These are phyloP conservation scores for Bimastos eiseni DNA, from an alignment of 2,888 invertebrate genomes.

Conservation along the genomic window DNA sequence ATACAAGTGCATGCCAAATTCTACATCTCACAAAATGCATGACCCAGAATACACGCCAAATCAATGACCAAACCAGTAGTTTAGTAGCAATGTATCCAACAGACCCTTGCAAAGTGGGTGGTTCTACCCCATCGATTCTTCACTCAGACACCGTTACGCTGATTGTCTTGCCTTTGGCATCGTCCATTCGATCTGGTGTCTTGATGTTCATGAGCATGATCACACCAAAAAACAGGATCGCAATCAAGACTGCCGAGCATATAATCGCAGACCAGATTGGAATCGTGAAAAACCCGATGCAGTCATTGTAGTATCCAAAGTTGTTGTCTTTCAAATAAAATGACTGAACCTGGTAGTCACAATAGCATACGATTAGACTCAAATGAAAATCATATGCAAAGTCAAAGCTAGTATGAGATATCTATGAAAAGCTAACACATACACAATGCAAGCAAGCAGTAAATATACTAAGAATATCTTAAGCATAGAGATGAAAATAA, in stretches of 20 bases:
- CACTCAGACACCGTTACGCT: constrained; percentile 33
- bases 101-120: not conserved
- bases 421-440: not conserved
- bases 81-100: not conserved
- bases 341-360: not conserved
- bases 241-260: constrained; percentile 75
- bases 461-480: not conserved
- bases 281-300: constrained; percentile 86
- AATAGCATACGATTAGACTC: not conserved
- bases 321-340: not conserved
- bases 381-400: not conserved
- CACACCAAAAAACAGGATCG: constrained; percentile 82
- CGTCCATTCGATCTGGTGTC: constrained; percentile 97
- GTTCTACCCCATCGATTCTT: not conserved
- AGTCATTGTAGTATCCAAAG: constrained; percentile 68
- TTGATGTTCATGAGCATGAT: constrained; percentile 90
- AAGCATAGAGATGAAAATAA: not conserved
- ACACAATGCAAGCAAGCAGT: not conserved
- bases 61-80: not conserved
- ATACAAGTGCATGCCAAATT: constrained; percentile 4
- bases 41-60: not conserved
- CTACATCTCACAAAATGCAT: not conserved
- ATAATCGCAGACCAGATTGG: constrained; percentile 89
- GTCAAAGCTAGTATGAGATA: not conserved
- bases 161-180: constrained; percentile 86